Base-by-base conservation (phyloP, 30 jellyfish, hydroid and myxozoan species). In the Aurelia aurita complex sp. Pacific region DNA sequence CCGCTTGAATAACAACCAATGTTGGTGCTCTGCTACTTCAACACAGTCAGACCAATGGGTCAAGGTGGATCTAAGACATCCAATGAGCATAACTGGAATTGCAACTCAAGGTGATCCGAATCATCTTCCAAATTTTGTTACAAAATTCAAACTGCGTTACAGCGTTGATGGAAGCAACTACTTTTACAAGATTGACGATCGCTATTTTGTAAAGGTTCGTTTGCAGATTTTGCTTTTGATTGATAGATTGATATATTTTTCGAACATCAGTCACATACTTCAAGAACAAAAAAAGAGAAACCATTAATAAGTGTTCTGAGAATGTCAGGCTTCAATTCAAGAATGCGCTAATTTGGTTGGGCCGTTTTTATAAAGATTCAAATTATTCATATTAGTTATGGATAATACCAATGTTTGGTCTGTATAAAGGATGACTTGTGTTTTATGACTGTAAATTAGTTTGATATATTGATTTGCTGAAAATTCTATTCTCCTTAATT, bases 101-200 rank as follows among this genome's bases (percentile, higher is more conserved):
- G 66, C 87, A 38, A 87, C 79, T 11, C 91, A 87, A 42, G 96
- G 96, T 51, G 93, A 84, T 51, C 82, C 93, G 10, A 16, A 42
- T 15, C 40, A 43, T 23, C 29, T 78, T 7, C 83, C 82, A 73
- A 84, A 84, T 38, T 84, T 51, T 55, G 65, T 84, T 1, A 84
- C 52, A 36, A 73, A 84, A 64, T 84, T 84, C 87, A 73, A 73
- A 29, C 82, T 84, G 13, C 33, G 85, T 17, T 84, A 73, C 83
- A 84, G 87, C 73, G 73, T 46, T 73, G 82, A 84, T 84, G 87
- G 81, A 15, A 74, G 17, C 2, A 15, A 53, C 38, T 81, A 14
- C 23, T 18, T 32, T 6, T 69, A 70, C 74, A 71, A 67, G 83
- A 69, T 15, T 8, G 67, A 50, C 13, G 4, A 38, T 62, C 6